Percentiles rank a stretch among this genome's conserved stretches.
Conservation (phyloP, 2,888 invertebrate species). For the Melanargia galathea region DNA sequence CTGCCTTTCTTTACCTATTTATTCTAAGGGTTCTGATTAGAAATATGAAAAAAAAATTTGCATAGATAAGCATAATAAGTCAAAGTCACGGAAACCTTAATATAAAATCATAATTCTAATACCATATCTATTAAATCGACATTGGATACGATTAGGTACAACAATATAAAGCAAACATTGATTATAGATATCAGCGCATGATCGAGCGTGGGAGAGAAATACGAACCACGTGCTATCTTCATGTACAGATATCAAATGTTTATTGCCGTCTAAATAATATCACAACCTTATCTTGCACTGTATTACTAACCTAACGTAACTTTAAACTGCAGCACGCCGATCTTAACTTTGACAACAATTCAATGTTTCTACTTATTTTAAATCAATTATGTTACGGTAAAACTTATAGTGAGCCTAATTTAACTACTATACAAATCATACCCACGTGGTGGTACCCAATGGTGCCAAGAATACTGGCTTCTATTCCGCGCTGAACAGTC, state of each 20-base stretch:
- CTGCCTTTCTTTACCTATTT: too few species aligned
- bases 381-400: too few species aligned
- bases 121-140: conserved; percentile 6
- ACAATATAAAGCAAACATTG: conserved; percentile 13
- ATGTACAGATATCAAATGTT: conserved; percentile 4
- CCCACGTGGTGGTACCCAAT: too few species aligned
- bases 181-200: conserved; percentile 17
- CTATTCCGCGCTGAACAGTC: too few species aligned
- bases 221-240: conserved; percentile 1
- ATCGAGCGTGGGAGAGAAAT: conserved; percentile 5
- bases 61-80: neutral
- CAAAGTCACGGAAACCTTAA: conserved; percentile 3
- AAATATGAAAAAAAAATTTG: neutral
- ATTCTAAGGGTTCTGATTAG: too few species aligned
- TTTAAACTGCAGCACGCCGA: neutral
- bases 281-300: neutral
- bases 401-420: too few species aligned
- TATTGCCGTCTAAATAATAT: conserved; percentile 2
- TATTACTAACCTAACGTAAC: neutral
- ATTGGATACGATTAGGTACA: too few species aligned
- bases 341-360: neutral
- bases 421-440: too few species aligned
- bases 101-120: neutral
- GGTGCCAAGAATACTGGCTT: too few species aligned
- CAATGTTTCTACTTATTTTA: too few species aligned